Evolutionary conservation across 2,888 invertebrate genomes (phyloP), one percentile per base, ranked within the genome.

Genomic region (Heliconius sara): DNA sequence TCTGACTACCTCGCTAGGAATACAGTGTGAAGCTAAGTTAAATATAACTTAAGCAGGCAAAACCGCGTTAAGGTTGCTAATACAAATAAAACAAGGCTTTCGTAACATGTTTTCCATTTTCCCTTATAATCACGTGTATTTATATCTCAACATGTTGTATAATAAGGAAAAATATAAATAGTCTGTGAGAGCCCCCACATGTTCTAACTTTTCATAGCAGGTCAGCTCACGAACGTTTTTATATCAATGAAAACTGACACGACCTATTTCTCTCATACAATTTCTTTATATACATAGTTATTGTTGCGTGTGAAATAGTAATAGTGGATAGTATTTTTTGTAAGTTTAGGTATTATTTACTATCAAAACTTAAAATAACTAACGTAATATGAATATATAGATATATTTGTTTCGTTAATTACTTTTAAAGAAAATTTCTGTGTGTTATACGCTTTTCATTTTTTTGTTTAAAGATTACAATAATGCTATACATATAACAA

Each of bases 201-300:
- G 39, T 34, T 57, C 30, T 57, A 60, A 34, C 34, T 34, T 60
- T 60, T 39, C 73, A 60, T 73, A 60, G 16, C 34, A 60, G 73
- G 73, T 73, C 73, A 60, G 16, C 73, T 34, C 73, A 60, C 73
- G 9, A 34, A 60, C 60, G 57, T 60, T 78, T 57, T 73, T 22
- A 47, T 78, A 78, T 52, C 65, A 66, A 73, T 78, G 66, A 73
- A 66, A 19, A 43, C 65, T 66, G 78, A 52, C 78, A 73, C 66
- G 78, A 65, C 72, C 78, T 39, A 78, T 66, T 52, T 78, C 66
- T 12, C 66, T 66, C 52, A 73, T 52, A 73, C 47, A 73, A 66
- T 63, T 27, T 72, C n/a, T 77, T 47, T 65, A 72, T 63, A 73
- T 73, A 34, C 30, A 47, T 27, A 66, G 30, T 73, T 72, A 34